These are phyloP conservation scores for Calliphora vicina DNA, from an alignment of 1,140 invertebrate species.

Conservation along the genomic window DNA sequence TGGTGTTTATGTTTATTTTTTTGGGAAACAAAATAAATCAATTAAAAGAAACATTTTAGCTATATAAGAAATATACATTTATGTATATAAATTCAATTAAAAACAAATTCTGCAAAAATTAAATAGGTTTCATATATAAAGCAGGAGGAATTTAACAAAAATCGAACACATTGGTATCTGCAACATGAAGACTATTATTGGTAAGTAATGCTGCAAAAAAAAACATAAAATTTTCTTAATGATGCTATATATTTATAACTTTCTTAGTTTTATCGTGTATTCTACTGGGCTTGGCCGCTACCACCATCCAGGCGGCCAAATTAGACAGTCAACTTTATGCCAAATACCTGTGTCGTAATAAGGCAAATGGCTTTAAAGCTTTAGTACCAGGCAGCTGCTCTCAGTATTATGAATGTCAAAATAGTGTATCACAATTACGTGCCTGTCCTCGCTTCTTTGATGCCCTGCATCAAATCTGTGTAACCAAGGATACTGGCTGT, in stretches of 20 bases:
- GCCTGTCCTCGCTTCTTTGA: slow-evolving; percentile 52
- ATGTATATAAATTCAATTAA: not conserved
- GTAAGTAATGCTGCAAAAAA: no score
- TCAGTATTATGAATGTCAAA: slow-evolving; percentile 53
- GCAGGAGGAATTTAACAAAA: not conserved
- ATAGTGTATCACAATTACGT: slow-evolving; percentile 43
- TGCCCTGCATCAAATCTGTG: not conserved
- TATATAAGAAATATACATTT: not conserved
- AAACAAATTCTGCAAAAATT: not conserved
- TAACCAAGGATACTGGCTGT: slow-evolving; percentile 19
- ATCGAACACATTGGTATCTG: not conserved
- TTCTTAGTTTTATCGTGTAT: not conserved
- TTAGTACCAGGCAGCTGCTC: slow-evolving; percentile 58
- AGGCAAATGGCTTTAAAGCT: slow-evolving; percentile 49
- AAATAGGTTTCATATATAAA: not conserved
- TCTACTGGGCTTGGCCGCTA: not conserved
- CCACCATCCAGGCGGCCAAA: not conserved
- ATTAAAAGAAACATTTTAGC: not conserved
- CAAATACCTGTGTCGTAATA: slow-evolving; percentile 48
- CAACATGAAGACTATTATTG: not conserved
- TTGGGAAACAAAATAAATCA: not conserved
- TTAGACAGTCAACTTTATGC: slow-evolving; percentile 50
- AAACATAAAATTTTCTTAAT: not conserved
- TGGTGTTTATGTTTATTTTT: not conserved
- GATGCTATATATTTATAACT: not conserved